phyloP scores from a whole-genome alignment of 2,888 invertebrate species.

The Ophraella communa region DNA sequence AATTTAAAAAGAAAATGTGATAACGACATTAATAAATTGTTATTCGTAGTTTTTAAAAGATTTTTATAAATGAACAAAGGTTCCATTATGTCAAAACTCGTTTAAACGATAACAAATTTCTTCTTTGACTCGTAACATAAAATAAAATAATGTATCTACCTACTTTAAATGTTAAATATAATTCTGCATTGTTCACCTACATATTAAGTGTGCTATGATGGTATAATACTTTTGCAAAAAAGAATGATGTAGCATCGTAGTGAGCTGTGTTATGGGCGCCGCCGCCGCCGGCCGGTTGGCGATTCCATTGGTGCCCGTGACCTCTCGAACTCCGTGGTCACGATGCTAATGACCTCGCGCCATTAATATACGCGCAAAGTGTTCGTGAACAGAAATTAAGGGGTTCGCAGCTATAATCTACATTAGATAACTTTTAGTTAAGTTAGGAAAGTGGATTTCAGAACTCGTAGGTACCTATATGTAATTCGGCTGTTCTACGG shows the following conservation, averaged over 20 bases:
- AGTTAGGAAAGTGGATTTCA: too few relatives aligned
- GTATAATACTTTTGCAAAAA: background rate
- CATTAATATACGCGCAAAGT: background rate
- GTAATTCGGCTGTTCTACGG: too few relatives aligned
- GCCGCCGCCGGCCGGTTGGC: conserved; percentile 20
- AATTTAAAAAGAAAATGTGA: too few relatives aligned
- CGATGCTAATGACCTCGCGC: conserved; percentile 44
- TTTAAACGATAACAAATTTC: background rate
- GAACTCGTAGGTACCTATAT: too few relatives aligned
- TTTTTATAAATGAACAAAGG: background rate
- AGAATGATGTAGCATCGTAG: conserved; percentile 2
- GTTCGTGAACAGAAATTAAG: background rate
- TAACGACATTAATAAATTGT: too few relatives aligned
- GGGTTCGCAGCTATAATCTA: background rate
- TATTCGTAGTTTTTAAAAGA: too few relatives aligned
- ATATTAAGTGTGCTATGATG: background rate
- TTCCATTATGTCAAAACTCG: background rate
- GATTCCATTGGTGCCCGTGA: conserved; percentile 42
- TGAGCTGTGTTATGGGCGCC: conserved; percentile 21
- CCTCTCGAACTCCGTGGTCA: conserved; percentile 48
- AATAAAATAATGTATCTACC: background rate
- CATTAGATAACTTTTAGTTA: too few relatives aligned
- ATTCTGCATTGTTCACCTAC: background rate
- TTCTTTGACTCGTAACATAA: background rate
- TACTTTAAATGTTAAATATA: background rate